A percentile compares a stretch with the other conserved stretches of the same genome.
Evolutionary conservation across 2,113 vertebrate genomes (phyloP).

Genomic region (Cololabis saira): DNA sequence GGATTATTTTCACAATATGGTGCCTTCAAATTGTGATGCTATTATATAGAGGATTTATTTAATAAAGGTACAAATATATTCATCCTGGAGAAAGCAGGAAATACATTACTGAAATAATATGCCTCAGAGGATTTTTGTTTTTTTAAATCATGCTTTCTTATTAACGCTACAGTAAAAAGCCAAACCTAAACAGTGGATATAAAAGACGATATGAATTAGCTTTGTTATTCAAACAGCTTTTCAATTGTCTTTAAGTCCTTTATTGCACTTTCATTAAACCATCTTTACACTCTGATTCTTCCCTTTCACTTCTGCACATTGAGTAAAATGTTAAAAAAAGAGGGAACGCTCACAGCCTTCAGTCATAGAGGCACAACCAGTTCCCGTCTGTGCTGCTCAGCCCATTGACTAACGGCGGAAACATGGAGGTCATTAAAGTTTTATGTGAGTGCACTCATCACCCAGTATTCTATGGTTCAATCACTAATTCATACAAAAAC

Average conservation of each 20-base stretch:
- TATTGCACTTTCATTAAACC: conserved; percentile 30
- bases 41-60: no score
- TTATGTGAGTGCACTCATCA: conserved; percentile 63
- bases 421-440: conserved; percentile 69
- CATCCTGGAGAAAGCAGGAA: conserved; percentile 5
- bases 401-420: conserved; percentile 66
- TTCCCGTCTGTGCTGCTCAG: conserved; percentile 47
- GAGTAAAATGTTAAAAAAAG: neutral
- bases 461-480: conserved; percentile 55
- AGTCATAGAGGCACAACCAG: conserved; percentile 47
- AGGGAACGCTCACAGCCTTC: conserved; percentile 20
- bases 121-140: neutral
- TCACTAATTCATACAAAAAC: conserved; percentile 69
- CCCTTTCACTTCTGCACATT: conserved; percentile 23
- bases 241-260: conserved; percentile 27
- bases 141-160: conserved; percentile 16
- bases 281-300: conserved; percentile 39
- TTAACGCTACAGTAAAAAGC: conserved; percentile 23
- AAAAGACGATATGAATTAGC: conserved; percentile 32
- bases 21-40: no score
- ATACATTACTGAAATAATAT: conserved; percentile 16
- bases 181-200: conserved; percentile 21
- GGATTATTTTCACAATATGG: no score
- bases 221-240: conserved; percentile 40
- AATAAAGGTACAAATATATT: neutral